Base-by-base conservation (phyloP, 2,113 vertebrate species). In the Cygnus atratus region DNA sequence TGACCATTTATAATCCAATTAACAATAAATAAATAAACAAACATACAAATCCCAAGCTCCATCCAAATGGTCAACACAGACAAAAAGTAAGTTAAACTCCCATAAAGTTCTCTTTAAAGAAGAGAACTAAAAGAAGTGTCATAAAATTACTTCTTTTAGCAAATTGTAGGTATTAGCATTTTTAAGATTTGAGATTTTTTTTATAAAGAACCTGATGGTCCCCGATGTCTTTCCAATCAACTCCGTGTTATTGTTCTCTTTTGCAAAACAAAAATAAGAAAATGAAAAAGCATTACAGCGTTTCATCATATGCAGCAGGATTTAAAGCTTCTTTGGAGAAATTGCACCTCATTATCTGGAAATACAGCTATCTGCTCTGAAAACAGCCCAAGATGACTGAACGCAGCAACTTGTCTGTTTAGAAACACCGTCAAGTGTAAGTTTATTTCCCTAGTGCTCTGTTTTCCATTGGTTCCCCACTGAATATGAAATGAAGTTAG, bases 1-100 rank as follows among this genome's bases (percentile, higher is more conserved):
- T 88, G 67, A 92, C 78, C 83, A 90, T 93, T 97, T 89, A 90
- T 95, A 97, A 96, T 87, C 50, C 57, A 96, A 94, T 97, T 96
- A 92, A 90, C 84, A 90, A 77, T 43, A 92, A 95, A 96, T 74
- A 96, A 96, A 94, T 85, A 93, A 94, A 88, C 46, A 92, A 83
- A 86, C 43, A 82, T 65, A 87, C 48, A 87, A 95, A 78, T 84
- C 54, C n/a, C 62, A 90, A 96, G 24, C 39, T 13, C 7, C 37
- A 71, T 93, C 43, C 16, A 63, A 90, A n/a, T 52, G 96, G 48
- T 95, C 85, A 65, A 44, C 76, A 37, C 35, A 59, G 90, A 59
- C 19, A 83, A 90, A 72, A 84, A 79, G 35, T 46, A 16, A 28
- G 29, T 91, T 91, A 52, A 97, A 71, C 62, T 91, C 21, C 13